These are phyloP conservation scores for Nymphalis c-album DNA, from an alignment of 2,888 invertebrate genomes.

Conservation along the genomic window DNA sequence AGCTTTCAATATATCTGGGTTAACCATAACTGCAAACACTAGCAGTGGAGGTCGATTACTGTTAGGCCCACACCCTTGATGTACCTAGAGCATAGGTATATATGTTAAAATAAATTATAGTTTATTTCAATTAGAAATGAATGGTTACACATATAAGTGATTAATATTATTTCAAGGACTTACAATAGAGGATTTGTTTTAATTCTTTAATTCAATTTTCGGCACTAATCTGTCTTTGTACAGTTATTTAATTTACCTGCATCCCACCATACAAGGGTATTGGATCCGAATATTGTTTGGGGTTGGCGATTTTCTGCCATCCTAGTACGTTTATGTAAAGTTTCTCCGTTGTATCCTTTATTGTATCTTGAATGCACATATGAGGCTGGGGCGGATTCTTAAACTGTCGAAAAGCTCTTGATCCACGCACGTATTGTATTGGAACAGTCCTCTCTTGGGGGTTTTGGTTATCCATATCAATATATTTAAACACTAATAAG, in stretches of 20 bases:
- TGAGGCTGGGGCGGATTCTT: slow-evolving; percentile 89
- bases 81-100: slow-evolving; percentile 62
- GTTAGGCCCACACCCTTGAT: slow-evolving; percentile 82
- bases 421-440: slow-evolving; percentile 80
- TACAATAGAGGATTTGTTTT: not conserved
- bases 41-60: slow-evolving; percentile 80
- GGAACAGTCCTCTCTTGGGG: slow-evolving; percentile 72
- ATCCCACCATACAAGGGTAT: slow-evolving; percentile 88
- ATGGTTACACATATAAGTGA: not conserved
- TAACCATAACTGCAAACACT: slow-evolving; percentile 88
- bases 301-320: slow-evolving; percentile 87
- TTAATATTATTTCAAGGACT: not conserved
- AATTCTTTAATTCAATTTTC: not conserved
- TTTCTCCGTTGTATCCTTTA: slow-evolving; percentile 82
- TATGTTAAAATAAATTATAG: not conserved
- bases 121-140: not conserved
- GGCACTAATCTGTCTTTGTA: not conserved
- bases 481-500: slow-evolving; percentile 44
- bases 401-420: slow-evolving; percentile 84
- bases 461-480: slow-evolving; percentile 74
- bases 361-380: slow-evolving; percentile 86
- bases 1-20: slow-evolving; percentile 85
- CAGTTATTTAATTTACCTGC: slow-evolving; percentile 71
- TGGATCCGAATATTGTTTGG: slow-evolving; percentile 84
- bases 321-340: slow-evolving; percentile 86